These are phyloP conservation scores for Hirudo medicinalis DNA, from an alignment of 1,140 invertebrate genomes.

Conservation along the genomic window DNA sequence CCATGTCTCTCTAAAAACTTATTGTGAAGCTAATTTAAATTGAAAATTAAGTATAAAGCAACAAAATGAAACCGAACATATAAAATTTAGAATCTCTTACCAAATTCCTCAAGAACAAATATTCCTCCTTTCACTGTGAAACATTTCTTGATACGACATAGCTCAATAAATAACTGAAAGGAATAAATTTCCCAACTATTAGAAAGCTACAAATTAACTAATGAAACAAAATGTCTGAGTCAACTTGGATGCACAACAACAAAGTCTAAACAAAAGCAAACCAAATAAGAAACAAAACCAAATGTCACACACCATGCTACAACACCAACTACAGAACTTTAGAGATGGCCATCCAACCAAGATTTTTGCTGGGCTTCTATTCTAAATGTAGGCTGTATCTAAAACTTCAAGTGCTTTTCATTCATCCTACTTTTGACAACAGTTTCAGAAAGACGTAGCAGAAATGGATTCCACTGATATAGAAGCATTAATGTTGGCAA, in stretches of 20 bases:
- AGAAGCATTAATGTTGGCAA: too few species aligned
- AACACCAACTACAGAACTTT: constrained; percentile 29
- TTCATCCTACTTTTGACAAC: too few species aligned
- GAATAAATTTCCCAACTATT: background rate
- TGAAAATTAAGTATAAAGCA: constrained; percentile 12
- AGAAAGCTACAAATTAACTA: too few species aligned
- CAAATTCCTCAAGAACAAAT: constrained; percentile 78
- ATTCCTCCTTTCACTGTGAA: constrained; percentile 96
- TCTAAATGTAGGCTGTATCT: too few species aligned
- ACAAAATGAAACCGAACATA: constrained; percentile 1
- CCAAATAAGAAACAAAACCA: constrained; percentile 8
- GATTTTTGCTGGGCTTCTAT: too few species aligned
- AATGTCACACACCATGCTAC: constrained; percentile 5
- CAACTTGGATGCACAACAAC: constrained; percentile 6
- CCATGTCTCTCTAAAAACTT: too few species aligned
- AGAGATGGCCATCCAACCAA: constrained; percentile 31
- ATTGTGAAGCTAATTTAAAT: too few species aligned
- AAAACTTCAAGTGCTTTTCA: too few species aligned
- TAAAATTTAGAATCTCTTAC: constrained; percentile 52
- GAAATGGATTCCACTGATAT: too few species aligned
- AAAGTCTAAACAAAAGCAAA: background rate
- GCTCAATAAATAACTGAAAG: constrained; percentile 95
- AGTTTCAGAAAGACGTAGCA: too few species aligned
- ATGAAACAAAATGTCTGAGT: too few species aligned
- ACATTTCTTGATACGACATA: constrained; percentile 98